Percentiles rank a stretch among this genome's conserved stretches.
Conservation (phyloP, 2,113 vertebrate genomes). For the Excalfactoria chinensis region DNA sequence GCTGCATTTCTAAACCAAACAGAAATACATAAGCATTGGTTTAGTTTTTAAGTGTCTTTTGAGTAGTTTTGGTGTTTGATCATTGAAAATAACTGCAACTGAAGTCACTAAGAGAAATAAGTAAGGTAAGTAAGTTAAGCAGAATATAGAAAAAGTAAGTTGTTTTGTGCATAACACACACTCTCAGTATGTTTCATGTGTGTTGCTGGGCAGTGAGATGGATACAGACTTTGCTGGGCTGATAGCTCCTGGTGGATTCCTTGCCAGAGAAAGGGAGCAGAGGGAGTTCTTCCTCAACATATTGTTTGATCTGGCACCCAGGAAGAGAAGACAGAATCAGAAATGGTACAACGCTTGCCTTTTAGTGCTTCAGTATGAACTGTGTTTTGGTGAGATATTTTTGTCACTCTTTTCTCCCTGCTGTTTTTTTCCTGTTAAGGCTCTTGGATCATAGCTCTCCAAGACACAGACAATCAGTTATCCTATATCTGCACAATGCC, state of each 20-base stretch:
- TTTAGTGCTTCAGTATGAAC: neutral
- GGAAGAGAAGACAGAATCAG: neutral
- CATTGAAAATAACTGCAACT: neutral
- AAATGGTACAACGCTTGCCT: neutral
- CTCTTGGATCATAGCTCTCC: constrained; percentile 9
- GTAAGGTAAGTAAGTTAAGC: neutral
- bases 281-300: neutral
- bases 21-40: rapidly evolving
- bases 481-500: neutral
- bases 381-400: neutral
- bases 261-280: neutral
- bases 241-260: neutral
- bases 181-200: neutral
- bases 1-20: neutral
- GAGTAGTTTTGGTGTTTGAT: neutral
- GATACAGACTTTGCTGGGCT: neutral
- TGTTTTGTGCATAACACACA: neutral
- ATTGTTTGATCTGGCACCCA: neutral
- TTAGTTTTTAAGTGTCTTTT: neutral
- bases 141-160: neutral
- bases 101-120: neutral
- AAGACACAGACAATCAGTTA: constrained; percentile 34
- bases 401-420: neutral
- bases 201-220: neutral
- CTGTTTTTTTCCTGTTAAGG: neutral